Percentiles rank a stretch among this genome's conserved stretches.
These are phyloP conservation scores for Ptychoptera albimana DNA, from an alignment of 2,888 invertebrate genomes.

Conservation along the genomic window DNA sequence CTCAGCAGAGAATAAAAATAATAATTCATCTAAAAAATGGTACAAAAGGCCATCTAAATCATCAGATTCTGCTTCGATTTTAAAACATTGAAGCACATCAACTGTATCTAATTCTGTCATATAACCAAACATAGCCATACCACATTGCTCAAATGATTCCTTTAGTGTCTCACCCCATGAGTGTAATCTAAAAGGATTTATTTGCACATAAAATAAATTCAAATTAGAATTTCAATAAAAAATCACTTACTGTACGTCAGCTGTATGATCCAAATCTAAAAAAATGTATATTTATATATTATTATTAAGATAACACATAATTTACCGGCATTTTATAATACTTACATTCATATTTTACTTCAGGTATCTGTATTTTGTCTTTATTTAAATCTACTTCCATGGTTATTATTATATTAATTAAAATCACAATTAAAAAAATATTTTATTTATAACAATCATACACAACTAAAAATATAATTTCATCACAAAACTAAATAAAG, in stretches of 20 bases:
- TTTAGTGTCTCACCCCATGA: constrained; percentile 77
- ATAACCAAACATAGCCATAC: constrained; percentile 92
- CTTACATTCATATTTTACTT: constrained; percentile 72
- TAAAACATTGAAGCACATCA: constrained; percentile 57
- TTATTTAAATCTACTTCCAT: constrained; percentile 36
- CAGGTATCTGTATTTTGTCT: constrained; percentile 45
- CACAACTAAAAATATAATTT: no score
- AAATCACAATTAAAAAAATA: no score
- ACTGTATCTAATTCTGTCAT: constrained; percentile 87
- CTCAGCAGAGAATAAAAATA: constrained; percentile 86
- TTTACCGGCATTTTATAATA: constrained; percentile 12
- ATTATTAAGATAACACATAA: neutral
- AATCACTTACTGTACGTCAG: constrained; percentile 89
- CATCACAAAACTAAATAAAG: no score
- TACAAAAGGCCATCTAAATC: constrained; percentile 79
- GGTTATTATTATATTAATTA: no score
- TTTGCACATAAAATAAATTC: constrained; percentile 1
- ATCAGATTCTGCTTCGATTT: constrained; percentile 76
- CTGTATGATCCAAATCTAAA: constrained; percentile 91
- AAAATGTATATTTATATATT: constrained; percentile 13
- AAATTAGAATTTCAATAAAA: neutral
- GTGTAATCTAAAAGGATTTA: constrained; percentile 48
- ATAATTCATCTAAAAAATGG: constrained; percentile 85
- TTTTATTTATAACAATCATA: no score
- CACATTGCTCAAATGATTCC: constrained; percentile 91